phyloP scores from a whole-genome alignment of 2,888 invertebrate species.

The Anarsia innoxiella region DNA sequence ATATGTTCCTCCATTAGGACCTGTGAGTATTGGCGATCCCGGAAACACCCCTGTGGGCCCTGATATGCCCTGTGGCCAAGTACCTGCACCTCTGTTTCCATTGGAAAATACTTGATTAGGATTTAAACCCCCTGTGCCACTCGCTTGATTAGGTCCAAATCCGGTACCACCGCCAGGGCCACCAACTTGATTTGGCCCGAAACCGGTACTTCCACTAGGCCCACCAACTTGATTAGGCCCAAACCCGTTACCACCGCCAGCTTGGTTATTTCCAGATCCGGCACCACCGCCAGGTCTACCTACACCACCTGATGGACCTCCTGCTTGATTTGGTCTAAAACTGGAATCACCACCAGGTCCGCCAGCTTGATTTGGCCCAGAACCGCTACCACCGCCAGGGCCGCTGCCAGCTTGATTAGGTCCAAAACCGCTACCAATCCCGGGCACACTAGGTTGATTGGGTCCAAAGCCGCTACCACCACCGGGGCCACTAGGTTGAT shows the following conservation, averaged over 20 bases:
- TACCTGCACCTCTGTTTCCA: no score
- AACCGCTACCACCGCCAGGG: constrained; percentile 3
- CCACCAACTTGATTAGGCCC: no score
- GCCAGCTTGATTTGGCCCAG: background rate
- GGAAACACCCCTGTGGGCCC: no score
- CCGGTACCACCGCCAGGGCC: no score
- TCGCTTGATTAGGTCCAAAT: background rate
- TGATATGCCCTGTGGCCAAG: no score
- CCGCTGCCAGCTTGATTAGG: constrained; percentile 6
- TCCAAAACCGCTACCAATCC: constrained; percentile 3
- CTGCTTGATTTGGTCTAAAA: no score
- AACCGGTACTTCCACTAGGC: no score
- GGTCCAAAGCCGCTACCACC: constrained; percentile 8
- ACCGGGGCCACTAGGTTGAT: background rate
- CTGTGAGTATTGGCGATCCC: background rate
- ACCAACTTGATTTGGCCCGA: no score
- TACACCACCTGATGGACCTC: no score
- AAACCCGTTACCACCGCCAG: no score
- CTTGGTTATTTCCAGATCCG: background rate
- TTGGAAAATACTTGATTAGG: no score
- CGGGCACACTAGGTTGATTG: constrained; percentile 8
- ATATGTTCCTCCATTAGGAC: constrained; percentile 3
- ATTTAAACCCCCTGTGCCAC: no score
- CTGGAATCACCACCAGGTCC: background rate
- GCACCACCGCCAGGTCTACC: background rate